Percentiles rank a stretch among this genome's conserved stretches.
Evolutionary conservation across 2,113 vertebrate genomes (phyloP).

Genomic region (Tyrannus savana): DNA sequence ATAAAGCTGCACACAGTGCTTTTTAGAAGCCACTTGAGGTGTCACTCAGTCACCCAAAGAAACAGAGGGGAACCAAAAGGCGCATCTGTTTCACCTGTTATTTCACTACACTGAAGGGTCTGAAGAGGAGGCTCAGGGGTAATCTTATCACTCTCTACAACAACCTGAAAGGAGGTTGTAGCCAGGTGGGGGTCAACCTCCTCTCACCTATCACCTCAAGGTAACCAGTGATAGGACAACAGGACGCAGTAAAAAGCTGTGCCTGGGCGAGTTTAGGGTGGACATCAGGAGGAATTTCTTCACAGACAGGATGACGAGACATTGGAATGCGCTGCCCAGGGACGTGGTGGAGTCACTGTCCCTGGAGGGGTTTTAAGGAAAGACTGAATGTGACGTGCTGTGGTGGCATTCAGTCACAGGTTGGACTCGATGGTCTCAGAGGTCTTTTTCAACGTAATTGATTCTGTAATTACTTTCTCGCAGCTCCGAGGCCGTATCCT

Average conservation of each 20-base stretch:
- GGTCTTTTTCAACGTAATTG: background rate
- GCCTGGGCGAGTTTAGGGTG: background rate
- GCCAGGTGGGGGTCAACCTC: background rate
- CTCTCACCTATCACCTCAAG: background rate
- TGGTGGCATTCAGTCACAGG: background rate
- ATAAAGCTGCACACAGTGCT: rapidly evolving
- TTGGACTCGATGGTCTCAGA: background rate
- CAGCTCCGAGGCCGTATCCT: background rate
- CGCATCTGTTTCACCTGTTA: rapidly evolving
- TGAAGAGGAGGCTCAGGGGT: background rate
- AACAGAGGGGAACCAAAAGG: background rate
- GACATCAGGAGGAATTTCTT: background rate
- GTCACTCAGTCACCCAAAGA: background rate
- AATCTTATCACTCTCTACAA: background rate
- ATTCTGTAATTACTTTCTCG: background rate
- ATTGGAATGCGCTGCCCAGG: background rate
- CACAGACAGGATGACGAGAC: background rate
- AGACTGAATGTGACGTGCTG: background rate
- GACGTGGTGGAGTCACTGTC: background rate
- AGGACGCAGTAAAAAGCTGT: background rate
- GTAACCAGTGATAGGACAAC: background rate
- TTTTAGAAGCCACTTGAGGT: background rate
- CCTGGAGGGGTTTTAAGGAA: background rate
- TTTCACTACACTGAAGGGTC: background rate
- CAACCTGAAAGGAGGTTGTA: background rate